phyloP scores from a whole-genome alignment of 1,140 invertebrate species.

The Papilio glaucus region DNA sequence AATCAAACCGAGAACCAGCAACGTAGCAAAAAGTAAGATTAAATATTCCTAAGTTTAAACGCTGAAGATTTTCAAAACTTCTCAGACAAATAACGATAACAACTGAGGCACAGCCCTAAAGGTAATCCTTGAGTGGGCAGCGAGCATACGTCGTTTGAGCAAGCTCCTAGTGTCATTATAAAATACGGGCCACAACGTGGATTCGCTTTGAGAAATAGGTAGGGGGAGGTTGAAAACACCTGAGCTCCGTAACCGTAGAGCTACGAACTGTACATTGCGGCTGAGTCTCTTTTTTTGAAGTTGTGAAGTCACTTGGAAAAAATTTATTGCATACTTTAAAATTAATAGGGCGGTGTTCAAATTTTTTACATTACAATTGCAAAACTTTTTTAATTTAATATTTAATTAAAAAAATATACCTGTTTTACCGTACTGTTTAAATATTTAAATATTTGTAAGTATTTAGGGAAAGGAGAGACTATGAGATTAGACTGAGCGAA shows the following conservation, averaged over 20 bases:
- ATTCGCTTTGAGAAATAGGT: constrained; percentile 78
- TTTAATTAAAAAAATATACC: background rate
- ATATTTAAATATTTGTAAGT: too few relatives aligned
- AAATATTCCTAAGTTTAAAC: constrained; percentile 12
- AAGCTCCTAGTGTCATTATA: constrained; percentile 74
- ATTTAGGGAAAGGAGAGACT: too few relatives aligned
- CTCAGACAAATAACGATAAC: constrained; percentile 41
- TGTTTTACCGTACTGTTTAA: background rate
- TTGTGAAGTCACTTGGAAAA: constrained; percentile 57
- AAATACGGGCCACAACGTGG: constrained; percentile 71
- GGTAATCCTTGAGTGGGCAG: constrained; percentile 72
- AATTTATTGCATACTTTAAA: constrained; percentile 53
- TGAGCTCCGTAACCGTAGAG: constrained; percentile 48
- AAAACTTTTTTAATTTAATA: background rate
- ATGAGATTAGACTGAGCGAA: too few relatives aligned
- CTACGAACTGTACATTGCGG: constrained; percentile 45
- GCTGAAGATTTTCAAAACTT: constrained; percentile 21
- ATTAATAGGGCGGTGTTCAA: constrained; percentile 47
- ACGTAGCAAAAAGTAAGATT: background rate
- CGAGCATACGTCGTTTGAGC: constrained; percentile 68
- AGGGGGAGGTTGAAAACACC: constrained; percentile 60
- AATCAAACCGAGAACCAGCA: background rate
- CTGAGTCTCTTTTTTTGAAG: constrained; percentile 50
- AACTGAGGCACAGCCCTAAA: constrained; percentile 49
- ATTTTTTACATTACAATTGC: constrained; percentile 39